A percentile compares a stretch with the other conserved stretches of the same genome.
These are phyloP conservation scores for Ennomos fuscantarius DNA, from an alignment of 2,888 invertebrate genomes.

Conservation along the genomic window DNA sequence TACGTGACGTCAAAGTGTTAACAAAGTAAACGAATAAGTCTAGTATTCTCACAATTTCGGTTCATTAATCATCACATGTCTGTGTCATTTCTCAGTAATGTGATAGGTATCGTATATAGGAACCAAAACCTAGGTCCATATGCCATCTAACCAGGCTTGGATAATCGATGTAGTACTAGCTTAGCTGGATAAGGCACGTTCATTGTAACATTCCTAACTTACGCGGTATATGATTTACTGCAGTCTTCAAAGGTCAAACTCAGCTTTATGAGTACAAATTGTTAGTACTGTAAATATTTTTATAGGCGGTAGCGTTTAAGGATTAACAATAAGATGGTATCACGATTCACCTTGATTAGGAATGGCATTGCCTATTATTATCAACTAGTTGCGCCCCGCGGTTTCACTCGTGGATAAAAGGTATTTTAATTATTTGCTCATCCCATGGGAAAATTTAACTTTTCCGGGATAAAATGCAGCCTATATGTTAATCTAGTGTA, in stretches of 20 bases:
- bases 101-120: constrained; percentile 44
- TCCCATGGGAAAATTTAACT: too few relatives aligned
- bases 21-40: neutral
- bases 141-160: constrained; percentile 57
- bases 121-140: constrained; percentile 60
- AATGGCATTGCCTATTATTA: too few relatives aligned
- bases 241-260: constrained; percentile 17
- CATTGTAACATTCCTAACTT: constrained; percentile 28
- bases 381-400: too few relatives aligned
- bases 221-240: constrained; percentile 26
- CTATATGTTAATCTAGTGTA: too few relatives aligned
- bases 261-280: neutral
- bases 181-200: constrained; percentile 44
- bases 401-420: too few relatives aligned
- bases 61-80: constrained; percentile 14
- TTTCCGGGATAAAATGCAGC: too few relatives aligned
- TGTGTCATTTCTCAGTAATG: constrained; percentile 38
- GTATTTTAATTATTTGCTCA: too few relatives aligned
- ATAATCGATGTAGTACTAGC: constrained; percentile 48
- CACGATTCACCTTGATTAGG: too few relatives aligned
- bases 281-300: too few relatives aligned
- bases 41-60: constrained; percentile 4
- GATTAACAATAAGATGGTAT: too few relatives aligned
- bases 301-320: too few relatives aligned
- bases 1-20: neutral